These are phyloP conservation scores for Neria commutata DNA, from an alignment of 2,888 invertebrate genomes.

Conservation along the genomic window DNA sequence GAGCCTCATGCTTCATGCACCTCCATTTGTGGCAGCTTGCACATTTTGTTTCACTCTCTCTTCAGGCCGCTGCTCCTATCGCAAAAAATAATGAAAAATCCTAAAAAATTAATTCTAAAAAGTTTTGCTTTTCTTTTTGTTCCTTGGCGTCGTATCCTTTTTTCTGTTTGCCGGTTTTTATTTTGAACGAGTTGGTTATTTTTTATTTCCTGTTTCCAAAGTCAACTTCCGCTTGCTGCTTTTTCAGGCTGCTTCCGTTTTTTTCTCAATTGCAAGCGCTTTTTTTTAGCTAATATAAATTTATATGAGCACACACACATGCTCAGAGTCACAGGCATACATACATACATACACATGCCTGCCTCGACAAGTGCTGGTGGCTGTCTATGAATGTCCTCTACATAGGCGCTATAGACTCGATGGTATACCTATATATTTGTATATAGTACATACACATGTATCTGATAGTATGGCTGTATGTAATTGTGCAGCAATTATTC, in stretches of 20 bases:
- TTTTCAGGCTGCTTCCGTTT: background rate
- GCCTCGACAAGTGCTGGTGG: too few relatives aligned
- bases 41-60: too few relatives aligned
- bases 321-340: background rate
- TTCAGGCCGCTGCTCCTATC: conserved; percentile 16
- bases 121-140: conserved; percentile 18
- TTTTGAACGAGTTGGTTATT: background rate
- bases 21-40: conserved; percentile 2
- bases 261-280: conserved; percentile 2
- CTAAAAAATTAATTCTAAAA: too few relatives aligned
- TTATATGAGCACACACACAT: conserved; percentile 44
- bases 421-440: too few relatives aligned
- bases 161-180: background rate
- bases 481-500: conserved; percentile 21
- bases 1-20: background rate
- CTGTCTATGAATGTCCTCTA: too few relatives aligned
- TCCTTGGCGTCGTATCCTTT: background rate
- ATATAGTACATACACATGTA: too few relatives aligned
- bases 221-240: conserved; percentile 36
- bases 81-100: too few relatives aligned
- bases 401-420: too few relatives aligned
- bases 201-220: conserved; percentile 19
- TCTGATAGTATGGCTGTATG: too few relatives aligned
- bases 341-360: background rate
- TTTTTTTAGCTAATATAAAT: conserved; percentile 23